These are phyloP conservation scores for Galerucella calmariensis DNA, from an alignment of 2,888 invertebrate genomes.

Conservation along the genomic window DNA sequence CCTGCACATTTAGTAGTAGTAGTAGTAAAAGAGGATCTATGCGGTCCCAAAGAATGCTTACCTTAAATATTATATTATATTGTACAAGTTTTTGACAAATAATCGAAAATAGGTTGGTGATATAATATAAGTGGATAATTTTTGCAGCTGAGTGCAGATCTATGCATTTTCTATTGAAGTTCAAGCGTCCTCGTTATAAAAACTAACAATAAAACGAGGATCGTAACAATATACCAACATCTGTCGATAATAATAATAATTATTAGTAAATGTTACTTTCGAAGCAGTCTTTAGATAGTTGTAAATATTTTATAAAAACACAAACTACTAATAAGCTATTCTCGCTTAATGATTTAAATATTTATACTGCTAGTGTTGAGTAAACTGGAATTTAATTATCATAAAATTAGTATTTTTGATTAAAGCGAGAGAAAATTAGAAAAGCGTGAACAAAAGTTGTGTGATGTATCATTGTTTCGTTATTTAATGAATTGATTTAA, in stretches of 20 bases:
- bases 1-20: no score
- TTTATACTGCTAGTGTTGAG: neutral
- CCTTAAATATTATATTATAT: no score
- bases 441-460: neutral
- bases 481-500: neutral
- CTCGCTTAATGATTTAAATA: neutral
- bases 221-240: neutral
- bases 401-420: neutral
- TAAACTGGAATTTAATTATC: constrained; percentile 8
- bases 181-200: neutral
- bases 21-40: no score
- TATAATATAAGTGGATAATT: no score
- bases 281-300: neutral
- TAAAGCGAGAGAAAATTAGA: neutral
- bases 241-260: neutral
- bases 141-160: no score
- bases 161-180: no score
- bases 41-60: no score
- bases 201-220: neutral
- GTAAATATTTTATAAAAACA: neutral
- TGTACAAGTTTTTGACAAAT: no score
- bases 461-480: neutral
- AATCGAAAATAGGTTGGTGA: no score
- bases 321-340: neutral
- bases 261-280: neutral